Evolutionary conservation across 1,140 invertebrate species (phyloP).

Genomic region (Ditylenchus dipsaci): DNA sequence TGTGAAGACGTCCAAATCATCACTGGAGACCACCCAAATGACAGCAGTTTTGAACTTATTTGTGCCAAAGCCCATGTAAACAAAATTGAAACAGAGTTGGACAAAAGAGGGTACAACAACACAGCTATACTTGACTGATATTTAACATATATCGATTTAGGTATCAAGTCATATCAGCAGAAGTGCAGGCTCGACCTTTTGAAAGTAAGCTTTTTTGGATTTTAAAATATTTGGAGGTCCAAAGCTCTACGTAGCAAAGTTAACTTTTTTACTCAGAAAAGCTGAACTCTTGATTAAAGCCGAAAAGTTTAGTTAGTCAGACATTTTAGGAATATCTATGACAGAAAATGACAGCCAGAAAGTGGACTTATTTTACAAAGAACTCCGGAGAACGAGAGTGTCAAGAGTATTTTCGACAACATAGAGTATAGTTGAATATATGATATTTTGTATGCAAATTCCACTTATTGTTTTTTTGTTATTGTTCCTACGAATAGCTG

Average conservation of each 20-base stretch:
- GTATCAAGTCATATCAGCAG: neutral
- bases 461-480: neutral
- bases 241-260: neutral
- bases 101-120: neutral
- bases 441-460: neutral
- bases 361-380: constrained; percentile 47
- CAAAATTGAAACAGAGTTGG: constrained; percentile 32
- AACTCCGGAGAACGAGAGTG: constrained; percentile 43
- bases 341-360: constrained; percentile 20
- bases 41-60: constrained; percentile 34
- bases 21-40: constrained; percentile 21
- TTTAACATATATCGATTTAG: too few relatives aligned
- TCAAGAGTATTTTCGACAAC: constrained; percentile 50
- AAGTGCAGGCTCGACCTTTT: neutral
- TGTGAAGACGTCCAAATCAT: constrained; percentile 45
- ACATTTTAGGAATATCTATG: constrained; percentile 20
- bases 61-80: constrained; percentile 26
- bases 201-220: too few relatives aligned
- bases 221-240: neutral
- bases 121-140: too few relatives aligned
- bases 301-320: too few relatives aligned
- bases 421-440: constrained; percentile 5
- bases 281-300: too few relatives aligned
- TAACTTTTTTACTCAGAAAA: too few relatives aligned
- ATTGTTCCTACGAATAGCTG: neutral